A percentile compares a stretch with the other conserved stretches of the same genome.
Conservation (phyloP, 2,888 invertebrate genomes). For the Seladonia tumulorum region DNA sequence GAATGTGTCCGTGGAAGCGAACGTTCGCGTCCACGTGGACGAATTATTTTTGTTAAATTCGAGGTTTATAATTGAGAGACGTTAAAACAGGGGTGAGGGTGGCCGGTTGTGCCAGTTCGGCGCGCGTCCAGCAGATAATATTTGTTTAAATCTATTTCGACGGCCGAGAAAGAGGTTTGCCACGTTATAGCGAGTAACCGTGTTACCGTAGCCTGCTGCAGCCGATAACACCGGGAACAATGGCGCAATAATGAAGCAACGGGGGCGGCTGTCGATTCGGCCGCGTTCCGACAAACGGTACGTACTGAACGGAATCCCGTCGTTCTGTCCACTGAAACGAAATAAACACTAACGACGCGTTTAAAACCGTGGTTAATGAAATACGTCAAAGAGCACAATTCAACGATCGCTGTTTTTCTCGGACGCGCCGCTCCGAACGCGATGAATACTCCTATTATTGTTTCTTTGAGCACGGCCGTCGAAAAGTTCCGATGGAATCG, state of each 20-base stretch:
- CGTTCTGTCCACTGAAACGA: slow-evolving; percentile 27
- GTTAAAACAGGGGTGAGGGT: neutral
- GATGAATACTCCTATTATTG: neutral
- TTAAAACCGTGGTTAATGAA: slow-evolving; percentile 47
- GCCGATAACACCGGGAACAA: slow-evolving; percentile 42
- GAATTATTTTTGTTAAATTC: slow-evolving; percentile 11
- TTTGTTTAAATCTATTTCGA: slow-evolving; percentile 46
- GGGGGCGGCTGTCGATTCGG: slow-evolving; percentile 26
- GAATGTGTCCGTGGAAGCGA: neutral
- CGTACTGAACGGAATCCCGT: slow-evolving; percentile 22
- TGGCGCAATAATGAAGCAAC: slow-evolving; percentile 43
- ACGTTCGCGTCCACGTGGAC: neutral
- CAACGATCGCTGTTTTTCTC: neutral
- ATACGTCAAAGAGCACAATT: slow-evolving; percentile 8
- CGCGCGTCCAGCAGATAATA: slow-evolving; percentile 7
- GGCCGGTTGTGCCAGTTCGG: neutral
- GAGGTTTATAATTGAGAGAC: neutral
- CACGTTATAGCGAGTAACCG: slow-evolving; percentile 36
- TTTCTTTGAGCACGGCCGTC: neutral
- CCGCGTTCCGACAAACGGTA: slow-evolving; percentile 24
- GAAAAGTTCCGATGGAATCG: too few relatives aligned
- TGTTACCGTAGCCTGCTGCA: slow-evolving; percentile 26
- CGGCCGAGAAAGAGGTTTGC: slow-evolving; percentile 9
- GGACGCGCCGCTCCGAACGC: neutral
- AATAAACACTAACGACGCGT: slow-evolving; percentile 53